These are phyloP conservation scores for Corynorhinus townsendii DNA, from an alignment of 2,113 vertebrate genomes.

Conservation along the genomic window DNA sequence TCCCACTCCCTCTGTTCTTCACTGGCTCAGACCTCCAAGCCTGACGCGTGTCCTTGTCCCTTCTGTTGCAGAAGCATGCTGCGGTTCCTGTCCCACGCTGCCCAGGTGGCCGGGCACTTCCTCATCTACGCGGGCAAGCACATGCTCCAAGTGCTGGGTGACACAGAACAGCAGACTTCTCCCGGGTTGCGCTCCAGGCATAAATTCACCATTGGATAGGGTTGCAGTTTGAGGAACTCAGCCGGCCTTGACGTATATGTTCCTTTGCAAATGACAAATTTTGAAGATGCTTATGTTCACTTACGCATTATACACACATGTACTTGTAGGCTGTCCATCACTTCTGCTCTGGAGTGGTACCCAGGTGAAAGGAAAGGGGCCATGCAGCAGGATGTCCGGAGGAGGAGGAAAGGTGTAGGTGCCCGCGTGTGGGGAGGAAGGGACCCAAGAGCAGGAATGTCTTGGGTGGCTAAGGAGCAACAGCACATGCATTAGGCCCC, in stretches of 20 bases:
- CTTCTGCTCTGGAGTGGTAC: not conserved
- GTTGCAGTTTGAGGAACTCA: accelerated
- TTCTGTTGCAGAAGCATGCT: slow-evolving; percentile 79
- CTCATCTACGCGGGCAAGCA: slow-evolving; percentile 80
- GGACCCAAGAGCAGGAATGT: not conserved
- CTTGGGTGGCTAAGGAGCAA: not conserved
- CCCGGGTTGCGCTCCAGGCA: not conserved
- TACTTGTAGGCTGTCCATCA: not conserved
- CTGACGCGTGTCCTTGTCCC: not conserved
- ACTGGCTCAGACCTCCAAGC: not conserved
- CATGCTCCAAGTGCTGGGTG: slow-evolving; percentile 77
- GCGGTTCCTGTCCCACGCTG: slow-evolving; percentile 76
- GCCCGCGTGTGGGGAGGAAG: accelerated
- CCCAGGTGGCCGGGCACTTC: slow-evolving; percentile 82
- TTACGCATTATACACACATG: not conserved
- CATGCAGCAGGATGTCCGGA: not conserved
- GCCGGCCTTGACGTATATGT: not conserved
- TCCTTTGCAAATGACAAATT: not conserved
- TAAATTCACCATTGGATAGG: not conserved
- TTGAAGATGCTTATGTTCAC: not conserved
- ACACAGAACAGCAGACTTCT: slow-evolving; percentile 64
- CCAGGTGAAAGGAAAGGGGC: not conserved
- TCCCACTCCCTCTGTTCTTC: not conserved
- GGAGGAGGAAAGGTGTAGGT: not conserved
- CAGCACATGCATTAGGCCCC: too few species aligned